A percentile compares a stretch with the other conserved stretches of the same genome.
Conservation (phyloP, 2,888 invertebrate species). For the Tetropium fuscum region DNA sequence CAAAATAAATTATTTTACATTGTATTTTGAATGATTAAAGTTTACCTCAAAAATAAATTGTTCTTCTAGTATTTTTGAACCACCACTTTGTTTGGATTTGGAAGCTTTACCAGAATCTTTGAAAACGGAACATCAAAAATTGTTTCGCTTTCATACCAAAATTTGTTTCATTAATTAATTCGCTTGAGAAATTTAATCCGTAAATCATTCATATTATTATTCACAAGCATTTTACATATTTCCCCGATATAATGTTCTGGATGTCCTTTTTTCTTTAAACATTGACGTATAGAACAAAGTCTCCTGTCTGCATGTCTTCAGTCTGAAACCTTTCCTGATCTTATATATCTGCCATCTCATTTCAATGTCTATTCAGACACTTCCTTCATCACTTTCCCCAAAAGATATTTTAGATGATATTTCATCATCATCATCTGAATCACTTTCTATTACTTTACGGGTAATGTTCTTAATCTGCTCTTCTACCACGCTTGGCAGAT, state of each 20-base stretch:
- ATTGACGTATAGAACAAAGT: neutral
- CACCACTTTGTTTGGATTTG: neutral
- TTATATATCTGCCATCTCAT: conserved; percentile 6
- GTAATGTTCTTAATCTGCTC: neutral
- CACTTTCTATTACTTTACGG: conserved; percentile 1
- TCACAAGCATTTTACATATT: conserved; percentile 1
- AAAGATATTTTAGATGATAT: conserved; percentile 6
- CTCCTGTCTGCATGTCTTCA: neutral
- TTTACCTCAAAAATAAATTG: conserved; percentile 4
- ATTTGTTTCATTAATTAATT: conserved; percentile 1
- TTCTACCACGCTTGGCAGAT: neutral
- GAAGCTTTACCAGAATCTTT: neutral
- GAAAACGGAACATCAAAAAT: conserved; percentile 2
- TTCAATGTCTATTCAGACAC: neutral
- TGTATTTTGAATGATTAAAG: conserved; percentile 4
- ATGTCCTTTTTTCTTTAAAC: neutral
- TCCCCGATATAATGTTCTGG: conserved; percentile 11
- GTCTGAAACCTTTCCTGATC: neutral
- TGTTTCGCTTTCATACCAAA: conserved; percentile 1
- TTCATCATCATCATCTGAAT: conserved; percentile 1
- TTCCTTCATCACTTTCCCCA: neutral
- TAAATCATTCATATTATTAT: neutral
- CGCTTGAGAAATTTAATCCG: conserved; percentile 5
- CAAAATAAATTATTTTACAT: neutral
- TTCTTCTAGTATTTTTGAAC: conserved; percentile 3